Percentiles rank a stretch among this genome's conserved stretches.
phyloP scores from a whole-genome alignment of 2,797 vertebrate species.

The Gobio occitaniae region DNA sequence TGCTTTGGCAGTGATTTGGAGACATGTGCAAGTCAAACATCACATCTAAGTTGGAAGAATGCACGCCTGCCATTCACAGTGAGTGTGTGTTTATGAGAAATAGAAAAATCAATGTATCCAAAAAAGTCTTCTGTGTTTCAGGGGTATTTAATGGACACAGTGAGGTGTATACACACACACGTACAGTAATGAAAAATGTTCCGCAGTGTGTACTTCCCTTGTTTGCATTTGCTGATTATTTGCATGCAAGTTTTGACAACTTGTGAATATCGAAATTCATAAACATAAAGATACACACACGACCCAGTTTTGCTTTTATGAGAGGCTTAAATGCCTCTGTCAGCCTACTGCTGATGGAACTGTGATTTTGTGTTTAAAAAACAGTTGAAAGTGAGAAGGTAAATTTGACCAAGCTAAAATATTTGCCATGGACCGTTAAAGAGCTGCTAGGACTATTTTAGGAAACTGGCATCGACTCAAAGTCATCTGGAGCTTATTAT shows the following conservation, averaged over 20 bases:
- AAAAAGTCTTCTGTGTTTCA: slow-evolving; percentile 20
- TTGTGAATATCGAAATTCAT: slow-evolving; percentile 12
- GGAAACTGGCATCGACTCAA: slow-evolving; percentile 76
- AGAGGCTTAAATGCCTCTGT: slow-evolving; percentile 17
- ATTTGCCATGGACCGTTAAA: slow-evolving; percentile 80
- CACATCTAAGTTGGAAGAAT: slow-evolving; percentile 66
- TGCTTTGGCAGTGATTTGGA: slow-evolving; percentile 59
- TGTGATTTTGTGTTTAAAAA: slow-evolving; percentile 47
- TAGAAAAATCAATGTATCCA: neutral
- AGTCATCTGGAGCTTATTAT: slow-evolving; percentile 84
- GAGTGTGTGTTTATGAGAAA: slow-evolving; percentile 13
- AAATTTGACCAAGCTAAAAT: slow-evolving; percentile 81
- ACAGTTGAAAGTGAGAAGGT: slow-evolving; percentile 66
- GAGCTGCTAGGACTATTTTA: slow-evolving; percentile 79
- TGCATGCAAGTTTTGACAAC: slow-evolving; percentile 19
- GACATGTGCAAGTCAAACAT: slow-evolving; percentile 65
- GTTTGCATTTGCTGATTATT: slow-evolving; percentile 28
- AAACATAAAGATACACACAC: neutral
- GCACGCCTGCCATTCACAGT: slow-evolving; percentile 58
- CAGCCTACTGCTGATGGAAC: slow-evolving; percentile 12
- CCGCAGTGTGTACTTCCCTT: neutral
- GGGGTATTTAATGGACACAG: neutral
- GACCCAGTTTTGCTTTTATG: neutral
- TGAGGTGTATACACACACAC: neutral
- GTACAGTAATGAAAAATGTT: neutral